Evolutionary conservation across 2,113 vertebrate species (phyloP), one percentile per base, ranked within the genome.

Genomic region (Glaucidium brasilianum): DNA sequence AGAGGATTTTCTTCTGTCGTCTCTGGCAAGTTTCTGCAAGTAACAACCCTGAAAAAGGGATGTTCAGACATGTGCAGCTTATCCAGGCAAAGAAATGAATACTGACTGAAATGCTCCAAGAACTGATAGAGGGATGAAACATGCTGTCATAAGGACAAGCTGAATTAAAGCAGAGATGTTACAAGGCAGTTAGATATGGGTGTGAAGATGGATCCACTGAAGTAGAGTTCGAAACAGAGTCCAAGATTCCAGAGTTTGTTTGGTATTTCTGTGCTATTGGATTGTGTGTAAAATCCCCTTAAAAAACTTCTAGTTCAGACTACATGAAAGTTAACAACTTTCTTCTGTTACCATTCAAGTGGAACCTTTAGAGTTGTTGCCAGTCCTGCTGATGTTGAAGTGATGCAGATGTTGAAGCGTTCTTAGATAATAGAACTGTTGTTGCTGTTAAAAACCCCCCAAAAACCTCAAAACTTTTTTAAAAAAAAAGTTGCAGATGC

Each of bases 391-490:
- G 52, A 59, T 90, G 30, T 25, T 45, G 29, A 73, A 62, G 10
- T 37, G 16, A 19, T 81, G 43, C 7, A 47, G 71, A 32, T 77
- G 26, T 35, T 91, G 53, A 68, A 66, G 35, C 53, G 13, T 30
- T 45, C 59, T 71, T 78, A 85, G 29, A 22, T 41, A 67, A 47
- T 39, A 21, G 21, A 90, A 63, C 22, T 56, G 21, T 56, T 86
- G 30, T 3, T 94, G 21, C n/a, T 60, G 29, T 73, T 68, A 32
- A 52, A 72, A 34, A 4, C 5, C 3, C 43, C 3, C 11, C 34
- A 49, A 13, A 3, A 37, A 1, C 0, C 32, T n/a, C 8, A 2
- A 19, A 41, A 37, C 11, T 11, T 64, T 39, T 11, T 66, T 45
- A 6, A 10, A 21, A 52, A 55, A n/a, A 62, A 20, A 7, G 3